Evolutionary conservation across 2,113 vertebrate genomes (phyloP), one percentile per base, ranked within the genome.

Genomic region (Phaethornis superciliosus): DNA sequence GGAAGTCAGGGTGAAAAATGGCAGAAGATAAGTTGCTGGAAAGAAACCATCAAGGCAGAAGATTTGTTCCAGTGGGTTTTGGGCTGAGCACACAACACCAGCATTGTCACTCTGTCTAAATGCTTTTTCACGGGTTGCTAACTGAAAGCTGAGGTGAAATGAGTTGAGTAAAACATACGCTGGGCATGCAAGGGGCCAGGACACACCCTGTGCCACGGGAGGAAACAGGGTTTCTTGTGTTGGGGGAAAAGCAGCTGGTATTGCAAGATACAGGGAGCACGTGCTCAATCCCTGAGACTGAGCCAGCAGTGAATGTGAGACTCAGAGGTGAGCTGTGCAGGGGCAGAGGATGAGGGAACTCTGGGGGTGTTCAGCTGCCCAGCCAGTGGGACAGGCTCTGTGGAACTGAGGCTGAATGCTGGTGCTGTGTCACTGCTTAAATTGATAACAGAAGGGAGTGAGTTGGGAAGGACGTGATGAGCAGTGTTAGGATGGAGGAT

Each of bases 261-360:
- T 27, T 47, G 63, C 74, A 42, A 27, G 42, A 68, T 26, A 15
- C 8, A 4, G 22, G 35, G 46, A 55, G 35, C 52, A 13, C 3
- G 0, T 4, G 52, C 8, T 28, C 4, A 0, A 3, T 11, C 5
- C 8, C 27, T 4, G 37, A 26, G 65, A 2, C 1, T 15, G 51
- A 35, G 68, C 23, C 56, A 30, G 33, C 76, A 37, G 55, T 2
- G 51, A 64, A 13, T 23, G 40, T 40, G 40, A 40, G 11, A 40
- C 40, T 12, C 40, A 40, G 40, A 11, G 40, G 40, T 40, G 11
- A 40, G 65, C 59, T 9, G 19, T 24, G 68, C 67, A 12, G 70
- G 52, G 26, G 12, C 54, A 52, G 71, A 27, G 58, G 13, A 9
- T 5, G 30, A 30, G n/a, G 17, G 21, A 42, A 20, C 59, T 37